Evolutionary conservation across 2,113 vertebrate genomes (phyloP).

Genomic region (Etheostoma cragini): DNA sequence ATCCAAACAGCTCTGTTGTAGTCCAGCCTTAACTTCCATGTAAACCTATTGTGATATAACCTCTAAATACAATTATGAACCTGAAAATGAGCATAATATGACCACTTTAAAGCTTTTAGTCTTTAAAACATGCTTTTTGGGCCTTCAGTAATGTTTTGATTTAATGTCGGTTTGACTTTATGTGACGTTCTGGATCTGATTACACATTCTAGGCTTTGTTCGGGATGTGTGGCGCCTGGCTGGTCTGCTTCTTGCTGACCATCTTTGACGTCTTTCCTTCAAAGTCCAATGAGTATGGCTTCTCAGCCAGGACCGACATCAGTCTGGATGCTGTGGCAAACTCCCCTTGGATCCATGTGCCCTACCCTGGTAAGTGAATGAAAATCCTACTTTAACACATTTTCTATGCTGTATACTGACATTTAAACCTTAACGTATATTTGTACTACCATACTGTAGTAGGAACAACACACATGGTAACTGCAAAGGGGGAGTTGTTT

Average conservation of each 20-base stretch:
- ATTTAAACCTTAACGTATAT: too few species aligned
- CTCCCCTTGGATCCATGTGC: slow-evolving; percentile 84
- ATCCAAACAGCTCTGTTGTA: too few species aligned
- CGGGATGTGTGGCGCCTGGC: slow-evolving; percentile 86
- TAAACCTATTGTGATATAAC: too few species aligned
- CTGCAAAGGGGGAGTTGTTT: background rate
- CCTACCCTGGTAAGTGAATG: slow-evolving; percentile 81
- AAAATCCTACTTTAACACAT: background rate
- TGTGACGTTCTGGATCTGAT: slow-evolving; percentile 12
- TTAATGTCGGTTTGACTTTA: background rate
- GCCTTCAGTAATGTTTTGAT: background rate
- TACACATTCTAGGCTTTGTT: slow-evolving; percentile 79
- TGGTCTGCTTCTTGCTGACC: slow-evolving; percentile 84
- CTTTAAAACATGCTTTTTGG: background rate
- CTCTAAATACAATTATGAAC: too few species aligned
- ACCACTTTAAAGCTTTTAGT: background rate
- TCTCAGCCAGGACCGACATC: slow-evolving; percentile 83
- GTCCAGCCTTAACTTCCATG: too few species aligned
- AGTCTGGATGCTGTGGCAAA: slow-evolving; percentile 79
- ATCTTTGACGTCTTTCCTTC: slow-evolving; percentile 80
- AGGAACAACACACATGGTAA: background rate
- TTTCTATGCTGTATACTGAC: background rate
- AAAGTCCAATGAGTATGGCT: slow-evolving; percentile 79
- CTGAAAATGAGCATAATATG: too few species aligned
- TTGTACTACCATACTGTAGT: too few species aligned